These are phyloP conservation scores for Micoletzkya japonica DNA, from an alignment of 2,888 invertebrate genomes.

Conservation along the genomic window DNA sequence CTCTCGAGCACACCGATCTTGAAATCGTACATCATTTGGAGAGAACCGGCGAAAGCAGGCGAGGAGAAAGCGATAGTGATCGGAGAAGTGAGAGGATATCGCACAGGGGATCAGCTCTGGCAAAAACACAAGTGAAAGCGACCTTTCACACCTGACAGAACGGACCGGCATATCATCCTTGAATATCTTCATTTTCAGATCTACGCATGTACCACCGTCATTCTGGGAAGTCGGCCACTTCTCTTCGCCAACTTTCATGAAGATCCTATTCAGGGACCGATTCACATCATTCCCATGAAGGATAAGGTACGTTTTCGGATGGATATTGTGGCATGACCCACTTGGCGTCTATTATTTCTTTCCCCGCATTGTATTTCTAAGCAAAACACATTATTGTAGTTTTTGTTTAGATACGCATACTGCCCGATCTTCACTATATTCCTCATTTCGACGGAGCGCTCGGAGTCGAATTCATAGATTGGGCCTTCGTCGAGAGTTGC, in stretches of 20 bases:
- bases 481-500: slow-evolving; percentile 47
- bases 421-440: slow-evolving; percentile 49
- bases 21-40: neutral
- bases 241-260: slow-evolving; percentile 44
- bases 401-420: slow-evolving; percentile 36
- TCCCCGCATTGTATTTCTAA: neutral
- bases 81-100: neutral
- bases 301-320: slow-evolving; percentile 25
- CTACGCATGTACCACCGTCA: slow-evolving; percentile 47
- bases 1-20: neutral
- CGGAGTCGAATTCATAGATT: slow-evolving; percentile 39
- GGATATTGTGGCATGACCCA: too few relatives aligned
- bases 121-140: too few relatives aligned
- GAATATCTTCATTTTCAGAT: slow-evolving; percentile 34
- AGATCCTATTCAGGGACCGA: slow-evolving; percentile 49
- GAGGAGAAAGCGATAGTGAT: too few relatives aligned
- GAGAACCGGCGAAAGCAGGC: too few relatives aligned
- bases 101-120: neutral
- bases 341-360: too few relatives aligned
- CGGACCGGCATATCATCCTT: neutral
- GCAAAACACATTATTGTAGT: neutral
- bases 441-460: slow-evolving; percentile 20
- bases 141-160: neutral
- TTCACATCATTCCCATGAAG: slow-evolving; percentile 44
- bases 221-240: slow-evolving; percentile 41